Evolutionary conservation across 2,888 invertebrate species (phyloP).

Genomic region (Apamea anceps): DNA sequence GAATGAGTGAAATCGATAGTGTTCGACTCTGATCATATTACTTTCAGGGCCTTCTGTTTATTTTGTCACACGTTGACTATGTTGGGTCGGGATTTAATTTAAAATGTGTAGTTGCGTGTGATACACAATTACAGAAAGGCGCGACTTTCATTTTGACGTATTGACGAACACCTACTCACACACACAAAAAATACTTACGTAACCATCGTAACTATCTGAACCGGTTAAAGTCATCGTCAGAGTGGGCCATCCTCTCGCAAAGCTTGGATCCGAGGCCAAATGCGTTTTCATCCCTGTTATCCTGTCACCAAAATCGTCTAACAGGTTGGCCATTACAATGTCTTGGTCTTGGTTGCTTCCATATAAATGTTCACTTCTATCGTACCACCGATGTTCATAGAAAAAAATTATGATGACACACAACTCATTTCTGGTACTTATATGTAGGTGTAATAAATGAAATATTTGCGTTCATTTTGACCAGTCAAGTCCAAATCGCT

Average conservation of each 20-base stretch:
- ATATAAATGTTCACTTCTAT: conserved; percentile 26
- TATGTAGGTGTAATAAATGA: conserved; percentile 68
- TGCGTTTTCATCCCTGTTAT: conserved; percentile 7
- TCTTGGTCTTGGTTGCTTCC: conserved; percentile 18
- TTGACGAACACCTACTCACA: background rate
- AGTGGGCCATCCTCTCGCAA: conserved; percentile 31
- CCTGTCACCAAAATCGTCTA: background rate
- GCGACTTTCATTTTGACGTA: background rate
- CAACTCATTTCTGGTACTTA: background rate
- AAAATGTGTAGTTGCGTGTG: background rate
- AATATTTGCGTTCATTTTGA: conserved; percentile 64
- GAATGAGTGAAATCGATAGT: background rate
- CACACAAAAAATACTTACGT: conserved; percentile 48
- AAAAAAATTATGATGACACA: conserved; percentile 29
- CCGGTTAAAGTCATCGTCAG: conserved; percentile 39
- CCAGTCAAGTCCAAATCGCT: conserved; percentile 31
- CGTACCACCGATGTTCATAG: background rate
- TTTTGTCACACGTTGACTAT: background rate
- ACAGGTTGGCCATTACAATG: background rate
- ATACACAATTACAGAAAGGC: background rate
- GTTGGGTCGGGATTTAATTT: background rate
- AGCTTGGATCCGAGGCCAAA: conserved; percentile 4
- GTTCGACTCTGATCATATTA: background rate
- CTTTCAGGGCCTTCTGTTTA: background rate
- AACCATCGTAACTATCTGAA: conserved; percentile 30